phyloP scores from a whole-genome alignment of 2,888 invertebrate genomes.

The Limenitis camilla region DNA sequence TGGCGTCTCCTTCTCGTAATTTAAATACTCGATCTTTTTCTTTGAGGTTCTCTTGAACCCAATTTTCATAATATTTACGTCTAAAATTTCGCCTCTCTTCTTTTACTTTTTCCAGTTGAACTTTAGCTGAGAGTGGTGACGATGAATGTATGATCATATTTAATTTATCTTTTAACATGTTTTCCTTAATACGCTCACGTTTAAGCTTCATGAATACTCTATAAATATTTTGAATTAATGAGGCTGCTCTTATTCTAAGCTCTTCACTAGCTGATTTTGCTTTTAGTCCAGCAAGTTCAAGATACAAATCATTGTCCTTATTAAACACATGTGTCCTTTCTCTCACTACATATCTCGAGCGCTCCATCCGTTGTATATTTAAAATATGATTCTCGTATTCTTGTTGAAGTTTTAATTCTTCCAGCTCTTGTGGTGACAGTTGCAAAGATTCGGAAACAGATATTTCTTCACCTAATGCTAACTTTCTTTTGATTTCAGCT shows the following conservation, averaged over 20 bases:
- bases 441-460: slow-evolving; percentile 33
- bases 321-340: slow-evolving; percentile 39
- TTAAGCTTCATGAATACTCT: slow-evolving; percentile 25
- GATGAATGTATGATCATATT: slow-evolving; percentile 74
- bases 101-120: slow-evolving; percentile 60
- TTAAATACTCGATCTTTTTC: slow-evolving; percentile 68
- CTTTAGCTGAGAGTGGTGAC: slow-evolving; percentile 56
- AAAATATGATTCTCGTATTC: slow-evolving; percentile 44
- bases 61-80: slow-evolving; percentile 58
- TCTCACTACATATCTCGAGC: slow-evolving; percentile 38
- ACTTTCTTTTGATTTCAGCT: slow-evolving; percentile 41
- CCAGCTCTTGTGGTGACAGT: slow-evolving; percentile 43
- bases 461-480: slow-evolving; percentile 46
- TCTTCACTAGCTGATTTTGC: slow-evolving; percentile 38
- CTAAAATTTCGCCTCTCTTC: slow-evolving; percentile 61
- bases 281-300: slow-evolving; percentile 58
- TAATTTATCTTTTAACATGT: slow-evolving; percentile 60
- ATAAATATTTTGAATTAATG: slow-evolving; percentile 48
- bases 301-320: slow-evolving; percentile 50
- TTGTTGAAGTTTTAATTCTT: slow-evolving; percentile 35
- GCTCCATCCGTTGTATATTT: slow-evolving; percentile 63
- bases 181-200: slow-evolving; percentile 47
- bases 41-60: slow-evolving; percentile 55
- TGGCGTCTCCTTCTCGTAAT: slow-evolving; percentile 73
- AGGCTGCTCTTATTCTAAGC: slow-evolving; percentile 40